A percentile compares a stretch with the other conserved stretches of the same genome.
Evolutionary conservation across 2,888 invertebrate species (phyloP).

Genomic region (Elysia crispata): DNA sequence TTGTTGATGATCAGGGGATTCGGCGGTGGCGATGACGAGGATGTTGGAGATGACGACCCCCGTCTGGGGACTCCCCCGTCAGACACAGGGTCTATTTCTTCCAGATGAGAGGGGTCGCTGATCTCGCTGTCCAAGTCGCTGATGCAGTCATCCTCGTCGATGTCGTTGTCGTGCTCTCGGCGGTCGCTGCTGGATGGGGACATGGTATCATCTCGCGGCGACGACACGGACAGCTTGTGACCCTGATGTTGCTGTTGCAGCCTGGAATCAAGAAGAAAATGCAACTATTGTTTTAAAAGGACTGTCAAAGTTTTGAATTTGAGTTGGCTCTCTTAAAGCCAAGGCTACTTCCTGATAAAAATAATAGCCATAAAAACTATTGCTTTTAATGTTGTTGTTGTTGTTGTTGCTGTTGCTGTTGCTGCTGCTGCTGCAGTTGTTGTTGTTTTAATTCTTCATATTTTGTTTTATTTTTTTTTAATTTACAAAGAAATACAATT

Average conservation of each 20-base stretch:
- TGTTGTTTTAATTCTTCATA: not conserved
- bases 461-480: not conserved
- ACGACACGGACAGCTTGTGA: constrained; percentile 45
- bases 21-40: constrained; percentile 35
- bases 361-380: no score
- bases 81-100: constrained; percentile 47
- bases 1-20: constrained; percentile 49
- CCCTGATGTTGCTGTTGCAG: constrained; percentile 51
- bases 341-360: no score
- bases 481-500: not conserved
- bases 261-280: constrained; percentile 35
- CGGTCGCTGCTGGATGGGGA: constrained; percentile 49
- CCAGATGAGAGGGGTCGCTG: constrained; percentile 45
- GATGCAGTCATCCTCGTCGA: constrained; percentile 52
- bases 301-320: no score
- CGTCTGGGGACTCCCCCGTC: constrained; percentile 12
- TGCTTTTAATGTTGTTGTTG: not conserved
- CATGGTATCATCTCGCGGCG: constrained; percentile 47
- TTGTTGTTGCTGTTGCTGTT: not conserved
- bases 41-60: no score
- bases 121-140: constrained; percentile 52
- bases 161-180: constrained; percentile 52
- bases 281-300: no score
- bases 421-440: not conserved
- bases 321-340: no score